Evolutionary conservation across 2,113 vertebrate genomes (phyloP).

Genomic region (Nematolebias whitei): DNA sequence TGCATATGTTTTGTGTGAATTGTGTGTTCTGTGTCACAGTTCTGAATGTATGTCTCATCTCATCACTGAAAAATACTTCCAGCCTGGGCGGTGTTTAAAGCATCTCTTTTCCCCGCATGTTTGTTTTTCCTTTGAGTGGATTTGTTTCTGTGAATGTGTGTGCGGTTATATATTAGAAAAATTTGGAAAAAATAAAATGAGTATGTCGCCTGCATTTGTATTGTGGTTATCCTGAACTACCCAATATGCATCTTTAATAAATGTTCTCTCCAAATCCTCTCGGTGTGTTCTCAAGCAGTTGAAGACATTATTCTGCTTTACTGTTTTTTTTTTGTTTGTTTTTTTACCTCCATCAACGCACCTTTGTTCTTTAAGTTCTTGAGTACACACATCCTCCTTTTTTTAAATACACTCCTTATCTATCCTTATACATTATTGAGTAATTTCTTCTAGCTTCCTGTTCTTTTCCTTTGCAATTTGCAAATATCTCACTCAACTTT

Average conservation of each 20-base stretch:
- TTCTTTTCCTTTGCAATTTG: constrained; percentile 6
- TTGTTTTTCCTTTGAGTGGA: constrained; percentile 33
- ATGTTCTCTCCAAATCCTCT: constrained; percentile 53
- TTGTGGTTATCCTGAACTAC: constrained; percentile 48
- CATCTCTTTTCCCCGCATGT: constrained; percentile 63
- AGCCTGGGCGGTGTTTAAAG: constrained; percentile 40
- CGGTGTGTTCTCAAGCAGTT: constrained; percentile 16
- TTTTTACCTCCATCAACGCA: constrained; percentile 11
- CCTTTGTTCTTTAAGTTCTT: constrained; percentile 2
- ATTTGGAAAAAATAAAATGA: constrained; percentile 29
- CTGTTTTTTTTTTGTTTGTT: constrained; percentile 15
- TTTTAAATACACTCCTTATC: background rate
- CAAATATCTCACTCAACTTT: constrained; percentile 7
- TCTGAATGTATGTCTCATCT: constrained; percentile 43
- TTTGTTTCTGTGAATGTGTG: constrained; percentile 30
- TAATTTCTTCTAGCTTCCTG: background rate
- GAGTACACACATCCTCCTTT: background rate
- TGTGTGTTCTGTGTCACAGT: constrained; percentile 42
- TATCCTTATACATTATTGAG: background rate
- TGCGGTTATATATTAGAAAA: constrained; percentile 38
- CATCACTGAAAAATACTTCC: constrained; percentile 20
- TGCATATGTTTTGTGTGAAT: constrained; percentile 16
- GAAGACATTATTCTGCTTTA: constrained; percentile 41
- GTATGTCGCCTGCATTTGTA: constrained; percentile 68
- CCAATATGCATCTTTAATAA: constrained; percentile 63